These are phyloP conservation scores for Nasonia oneida DNA, from an alignment of 2,888 invertebrate species.

Conservation along the genomic window DNA sequence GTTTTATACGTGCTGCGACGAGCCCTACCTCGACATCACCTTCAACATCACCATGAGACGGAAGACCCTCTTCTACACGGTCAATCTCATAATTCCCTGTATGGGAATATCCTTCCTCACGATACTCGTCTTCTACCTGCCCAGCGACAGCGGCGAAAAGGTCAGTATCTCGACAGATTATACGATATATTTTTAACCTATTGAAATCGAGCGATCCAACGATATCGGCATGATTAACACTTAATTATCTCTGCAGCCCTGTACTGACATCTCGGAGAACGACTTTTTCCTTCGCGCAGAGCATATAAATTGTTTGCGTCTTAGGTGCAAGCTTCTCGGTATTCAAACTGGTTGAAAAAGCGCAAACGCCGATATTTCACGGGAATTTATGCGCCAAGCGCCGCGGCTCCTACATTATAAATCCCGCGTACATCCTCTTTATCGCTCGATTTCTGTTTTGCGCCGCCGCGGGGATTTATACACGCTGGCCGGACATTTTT, in stretches of 20 bases:
- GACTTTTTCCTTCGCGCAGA: slow-evolving; percentile 10
- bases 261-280: neutral
- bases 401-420: neutral
- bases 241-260: neutral
- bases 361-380: slow-evolving; percentile 34
- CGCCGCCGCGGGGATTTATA: neutral
- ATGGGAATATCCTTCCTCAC: slow-evolving; percentile 98
- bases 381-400: slow-evolving; percentile 37
- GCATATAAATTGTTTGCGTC: slow-evolving; percentile 31
- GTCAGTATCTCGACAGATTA: slow-evolving; percentile 80
- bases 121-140: slow-evolving; percentile 97
- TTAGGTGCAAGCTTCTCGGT: slow-evolving; percentile 4
- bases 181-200: neutral
- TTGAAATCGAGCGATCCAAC: neutral
- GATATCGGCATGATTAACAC: neutral
- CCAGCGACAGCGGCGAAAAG: slow-evolving; percentile 99
- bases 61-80: slow-evolving; percentile 97
- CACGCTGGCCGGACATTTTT: neutral
- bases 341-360: slow-evolving; percentile 17
- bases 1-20: slow-evolving; percentile 98
- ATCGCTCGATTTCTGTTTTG: neutral
- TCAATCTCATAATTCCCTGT: slow-evolving; percentile 97
- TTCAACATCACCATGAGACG: slow-evolving; percentile 98
- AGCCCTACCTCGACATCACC: slow-evolving; percentile 96
- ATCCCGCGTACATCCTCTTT: neutral